Evolutionary conservation across 2,888 invertebrate genomes (phyloP), one percentile per base, ranked within the genome.

Genomic region (Magallana nippona): DNA sequence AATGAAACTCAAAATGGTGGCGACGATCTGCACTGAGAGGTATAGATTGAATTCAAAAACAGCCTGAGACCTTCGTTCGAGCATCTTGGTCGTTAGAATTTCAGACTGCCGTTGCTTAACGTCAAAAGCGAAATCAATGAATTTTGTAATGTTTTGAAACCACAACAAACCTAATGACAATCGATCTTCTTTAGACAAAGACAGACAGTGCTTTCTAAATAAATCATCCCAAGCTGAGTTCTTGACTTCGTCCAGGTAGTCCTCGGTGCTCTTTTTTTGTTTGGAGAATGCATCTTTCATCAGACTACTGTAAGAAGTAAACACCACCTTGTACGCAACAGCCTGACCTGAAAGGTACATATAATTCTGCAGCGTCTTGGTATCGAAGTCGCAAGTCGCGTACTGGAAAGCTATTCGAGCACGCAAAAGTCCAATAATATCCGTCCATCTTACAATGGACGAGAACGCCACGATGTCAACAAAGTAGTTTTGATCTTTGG

Each of bases 101-200:
- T 15, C 1, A 1, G 79, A 77, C 10, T 56, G 55, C 3, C 77
- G 22, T 17, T 58, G 22, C 5, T 60, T 62, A 10, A 84, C 80
- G 8, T 55, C 60, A 22, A 80, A 77, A 17, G 77, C 55, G 0
- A 79, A 19, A 57, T 84, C 82, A 3, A 84, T 82, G 27, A 44
- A 80, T 19, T 80, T n/a, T 10, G 84, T 82, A 71, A 84, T 84
- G 56, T 84, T 84, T 8, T 55, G 17, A 78, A 84, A 84, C 84
- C 84, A 84, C 55, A 56, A n/a, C 1, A 10, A 22, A 19, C 82
- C 80, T 10, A 22, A 2, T n/a, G 17, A 15, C n/a, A 82, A 55
- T 19, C 32, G 10, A 11, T 82, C 79, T 10, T 19, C 27, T 8
- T 22, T 11, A 2, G 62, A 57, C 5, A 63, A 5, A 17, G 13